These are phyloP conservation scores for Characodon lateralis DNA, from an alignment of 2,797 vertebrate species.

Conservation along the genomic window DNA sequence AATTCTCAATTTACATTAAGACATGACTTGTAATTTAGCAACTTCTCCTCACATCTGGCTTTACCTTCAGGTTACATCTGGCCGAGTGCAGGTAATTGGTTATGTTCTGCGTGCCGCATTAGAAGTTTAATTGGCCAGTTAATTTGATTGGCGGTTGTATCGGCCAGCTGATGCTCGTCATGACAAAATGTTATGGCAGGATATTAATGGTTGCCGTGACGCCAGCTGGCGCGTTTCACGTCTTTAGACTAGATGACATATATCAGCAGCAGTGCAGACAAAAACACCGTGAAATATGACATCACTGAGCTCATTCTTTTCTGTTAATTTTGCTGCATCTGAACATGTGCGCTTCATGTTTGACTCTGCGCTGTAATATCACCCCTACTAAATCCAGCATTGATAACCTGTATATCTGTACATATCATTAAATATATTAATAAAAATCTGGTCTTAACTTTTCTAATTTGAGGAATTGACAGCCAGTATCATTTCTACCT, in stretches of 20 bases:
- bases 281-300: not conserved
- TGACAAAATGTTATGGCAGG: slow-evolving; percentile 7
- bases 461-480: too few relatives aligned
- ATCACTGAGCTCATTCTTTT: not conserved
- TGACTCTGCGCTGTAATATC: not conserved
- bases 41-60: slow-evolving; percentile 56
- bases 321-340: not conserved
- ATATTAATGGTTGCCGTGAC: slow-evolving; percentile 7
- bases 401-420: not conserved
- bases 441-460: too few relatives aligned
- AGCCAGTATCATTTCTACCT: too few relatives aligned
- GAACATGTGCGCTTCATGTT: not conserved
- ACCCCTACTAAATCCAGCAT: not conserved
- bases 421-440: too few relatives aligned
- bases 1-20: slow-evolving; percentile 29
- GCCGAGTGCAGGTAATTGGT: slow-evolving; percentile 37
- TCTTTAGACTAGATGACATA: not conserved
- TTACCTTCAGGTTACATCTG: slow-evolving; percentile 49
- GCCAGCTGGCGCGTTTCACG: slow-evolving; percentile 32
- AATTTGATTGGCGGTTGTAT: slow-evolving; percentile 58
- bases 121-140: slow-evolving; percentile 62
- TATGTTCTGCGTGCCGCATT: slow-evolving; percentile 34
- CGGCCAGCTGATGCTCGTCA: slow-evolving; percentile 49
- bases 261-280: not conserved
- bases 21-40: slow-evolving; percentile 29